Base-by-base conservation (phyloP, 2,113 vertebrate species). In the Regulus satrapa region DNA sequence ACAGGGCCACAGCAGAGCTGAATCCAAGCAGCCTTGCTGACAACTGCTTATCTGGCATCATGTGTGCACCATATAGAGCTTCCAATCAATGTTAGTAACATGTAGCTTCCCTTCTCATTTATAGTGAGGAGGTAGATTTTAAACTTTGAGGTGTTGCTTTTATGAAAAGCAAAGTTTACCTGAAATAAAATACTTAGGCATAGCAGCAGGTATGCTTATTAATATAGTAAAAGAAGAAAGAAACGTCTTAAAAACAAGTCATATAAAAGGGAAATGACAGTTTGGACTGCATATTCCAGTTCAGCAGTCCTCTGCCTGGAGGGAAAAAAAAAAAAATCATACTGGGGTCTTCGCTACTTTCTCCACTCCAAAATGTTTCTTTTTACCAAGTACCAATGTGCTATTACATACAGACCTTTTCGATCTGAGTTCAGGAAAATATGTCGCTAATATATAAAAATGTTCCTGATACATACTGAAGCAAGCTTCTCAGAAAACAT, bases 181-280 rank as follows among this genome's bases (percentile, higher is more conserved):
- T 24, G 28, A 19, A 71, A 79, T n/a, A 5, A 43, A 43, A 18
- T 4, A 49, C 12, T 18, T 25, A 64, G 20, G 20, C 26, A 46
- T 2, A 56, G 25, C 46, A 52, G 14, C 3, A 6, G 49, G 10
- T 34, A 36, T 19, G 14, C 13, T 67, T 66, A 66, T 20, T 41
- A 62, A 58, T 1, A 38, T 0, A 5, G 25, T 7, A 23, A 19
- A 45, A 55, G 29, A 38, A 32, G 9, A 24, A n/a, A 63, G 2
- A 18, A 8, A 15, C 18, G 36, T 72, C 41, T 64, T 69, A 77
- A 43, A 76, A 91, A 26, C 21, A 51, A 64, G 25, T 72, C 3
- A 16, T 14, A 18, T 10, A 51, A 66, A 61, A 12, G 14, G 25
- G 25, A 40, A 75, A 19, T 16, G 3, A 12, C 25, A 78, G 29